Evolutionary conservation across 2,113 vertebrate species (phyloP), one percentile per base, ranked within the genome.

Genomic region (Geothlypis trichas): DNA sequence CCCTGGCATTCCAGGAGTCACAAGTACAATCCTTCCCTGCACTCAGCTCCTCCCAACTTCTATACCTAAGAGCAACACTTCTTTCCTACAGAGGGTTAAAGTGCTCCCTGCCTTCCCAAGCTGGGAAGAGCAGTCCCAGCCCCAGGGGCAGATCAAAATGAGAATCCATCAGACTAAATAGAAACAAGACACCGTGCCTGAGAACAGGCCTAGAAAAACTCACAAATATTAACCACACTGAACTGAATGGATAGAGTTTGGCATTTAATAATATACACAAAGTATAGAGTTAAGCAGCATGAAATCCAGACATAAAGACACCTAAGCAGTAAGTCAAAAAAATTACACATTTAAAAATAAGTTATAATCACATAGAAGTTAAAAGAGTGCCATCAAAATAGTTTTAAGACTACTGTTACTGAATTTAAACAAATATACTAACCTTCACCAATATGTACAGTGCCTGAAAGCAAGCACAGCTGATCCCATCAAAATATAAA

Each of bases 251-350:
- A 67, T 10, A 57, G 28, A 52, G 41, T 58, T 92, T 54, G 42
- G 31, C 42, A 84, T 96, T 96, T 96, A 94, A 96, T 93, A 77
- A 93, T 49, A 74, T 81, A 93, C 59, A 84, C 18, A 57, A 73
- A 15, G 5, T 49, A 79, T 10, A 65, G 16, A 55, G 59, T 72
- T 83, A 66, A 93, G 37, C 62, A 93, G 51, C 55, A 89, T 41
- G 21, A 87, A 83, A 91, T 73, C 14, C 39, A 82, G 27, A 52
- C 37, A 79, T 19, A 62, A 83, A 84, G 46, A 59, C 62, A 93
- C 22, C 10, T 24, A 68, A 72, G 3, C 21, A 59, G 26, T 30
- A 86, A 59, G 68, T 23, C 65, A 52, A 78, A 74, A 84, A 49
- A 10, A 14, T 30, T 27, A 41, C 33, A 82, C 42, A 61, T 61